These are phyloP conservation scores for Panurus biarmicus DNA, from an alignment of 2,113 vertebrate species.

Conservation along the genomic window DNA sequence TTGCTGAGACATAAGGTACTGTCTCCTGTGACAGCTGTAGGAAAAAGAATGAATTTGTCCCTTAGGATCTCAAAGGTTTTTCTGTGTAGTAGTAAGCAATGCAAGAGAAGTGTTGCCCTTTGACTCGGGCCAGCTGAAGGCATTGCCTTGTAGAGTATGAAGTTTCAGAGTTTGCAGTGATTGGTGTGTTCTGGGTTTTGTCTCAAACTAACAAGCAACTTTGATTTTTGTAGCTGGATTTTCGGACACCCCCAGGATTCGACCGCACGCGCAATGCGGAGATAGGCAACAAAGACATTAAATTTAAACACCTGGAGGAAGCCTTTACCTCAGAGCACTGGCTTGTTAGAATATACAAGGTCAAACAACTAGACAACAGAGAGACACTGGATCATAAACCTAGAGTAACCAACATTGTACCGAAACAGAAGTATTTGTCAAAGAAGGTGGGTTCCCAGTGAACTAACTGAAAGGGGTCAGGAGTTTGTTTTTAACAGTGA, in stretches of 20 bases:
- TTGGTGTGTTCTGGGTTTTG: neutral
- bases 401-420: constrained; percentile 82
- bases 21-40: neutral
- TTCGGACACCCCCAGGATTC: constrained; percentile 93
- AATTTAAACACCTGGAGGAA: constrained; percentile 94
- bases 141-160: neutral
- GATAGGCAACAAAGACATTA: constrained; percentile 98
- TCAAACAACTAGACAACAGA: constrained; percentile 91
- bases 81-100: neutral
- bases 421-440: constrained; percentile 95
- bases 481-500: constrained; percentile 27
- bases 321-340: constrained; percentile 98
- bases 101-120: neutral
- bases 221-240: constrained; percentile 83
- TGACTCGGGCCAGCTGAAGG: neutral
- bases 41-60: neutral
- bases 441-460: constrained; percentile 84
- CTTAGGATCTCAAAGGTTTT: neutral
- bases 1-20: neutral
- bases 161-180: neutral
- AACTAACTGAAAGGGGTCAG: neutral
- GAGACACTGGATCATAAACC: constrained; percentile 87
- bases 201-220: neutral
- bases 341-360: constrained; percentile 98
- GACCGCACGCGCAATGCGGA: constrained; percentile 96